Percentiles rank a stretch among this genome's conserved stretches.
phyloP scores from a whole-genome alignment of 2,113 vertebrate genomes.

The Poeciliopsis retropinna region DNA sequence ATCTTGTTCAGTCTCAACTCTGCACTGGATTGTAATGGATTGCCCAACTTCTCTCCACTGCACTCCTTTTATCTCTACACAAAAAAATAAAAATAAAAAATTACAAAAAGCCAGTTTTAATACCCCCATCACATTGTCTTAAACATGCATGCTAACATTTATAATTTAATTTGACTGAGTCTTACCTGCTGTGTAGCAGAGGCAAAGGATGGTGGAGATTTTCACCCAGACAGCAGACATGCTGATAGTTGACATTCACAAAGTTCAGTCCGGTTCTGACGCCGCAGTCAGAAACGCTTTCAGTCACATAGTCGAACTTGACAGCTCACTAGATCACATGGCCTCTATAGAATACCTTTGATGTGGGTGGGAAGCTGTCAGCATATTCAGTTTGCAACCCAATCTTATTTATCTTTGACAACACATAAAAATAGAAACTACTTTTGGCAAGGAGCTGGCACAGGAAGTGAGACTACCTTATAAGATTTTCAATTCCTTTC shows the following conservation, averaged over 20 bases:
- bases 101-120: neutral
- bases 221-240: conserved; percentile 40
- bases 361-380: too few relatives aligned
- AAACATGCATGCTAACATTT: neutral
- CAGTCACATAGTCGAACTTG: neutral
- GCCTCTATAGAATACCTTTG: too few relatives aligned
- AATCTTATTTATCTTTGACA: too few relatives aligned
- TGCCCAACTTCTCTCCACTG: neutral
- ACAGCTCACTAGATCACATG: neutral
- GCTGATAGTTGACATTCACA: neutral
- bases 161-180: neutral
- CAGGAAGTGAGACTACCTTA: neutral
- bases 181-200: conserved; percentile 46
- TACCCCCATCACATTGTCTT: neutral
- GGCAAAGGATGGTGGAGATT: conserved; percentile 1
- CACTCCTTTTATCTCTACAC: neutral
- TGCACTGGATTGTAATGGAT: conserved; percentile 59
- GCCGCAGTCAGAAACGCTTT: neutral
- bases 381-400: too few relatives aligned
- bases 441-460: neutral
- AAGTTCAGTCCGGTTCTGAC: neutral
- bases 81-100: neutral
- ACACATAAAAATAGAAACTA: too few relatives aligned
- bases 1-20: rapidly evolving
- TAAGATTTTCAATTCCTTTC: neutral